A percentile compares a stretch with the other conserved stretches of the same genome.
Evolutionary conservation across 2,113 vertebrate species (phyloP).

Genomic region (Paedocypris sp.): DNA sequence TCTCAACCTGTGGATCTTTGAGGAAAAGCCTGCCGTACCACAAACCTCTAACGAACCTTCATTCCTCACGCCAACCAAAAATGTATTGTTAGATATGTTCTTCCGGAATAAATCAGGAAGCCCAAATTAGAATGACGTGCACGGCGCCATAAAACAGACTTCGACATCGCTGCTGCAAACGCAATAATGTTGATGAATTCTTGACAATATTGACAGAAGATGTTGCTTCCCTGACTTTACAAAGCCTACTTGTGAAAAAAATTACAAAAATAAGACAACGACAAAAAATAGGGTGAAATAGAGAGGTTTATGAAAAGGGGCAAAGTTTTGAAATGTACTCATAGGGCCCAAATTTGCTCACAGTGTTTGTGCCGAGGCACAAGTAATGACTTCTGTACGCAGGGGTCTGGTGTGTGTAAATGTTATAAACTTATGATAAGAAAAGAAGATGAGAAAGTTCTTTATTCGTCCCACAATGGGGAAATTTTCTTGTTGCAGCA

Average conservation of each 20-base stretch:
- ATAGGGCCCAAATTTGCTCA: too few species aligned
- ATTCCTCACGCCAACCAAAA: constrained; percentile 38
- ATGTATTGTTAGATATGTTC: constrained; percentile 30
- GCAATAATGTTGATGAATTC: constrained; percentile 22
- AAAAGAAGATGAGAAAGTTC: too few species aligned
- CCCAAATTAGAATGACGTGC: background rate
- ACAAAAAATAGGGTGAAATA: too few species aligned
- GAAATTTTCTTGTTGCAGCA: too few species aligned
- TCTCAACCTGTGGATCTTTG: constrained; percentile 46
- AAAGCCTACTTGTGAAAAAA: constrained; percentile 46
- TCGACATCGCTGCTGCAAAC: background rate
- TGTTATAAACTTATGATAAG: too few species aligned
- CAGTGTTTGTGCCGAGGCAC: too few species aligned
- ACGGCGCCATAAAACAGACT: background rate
- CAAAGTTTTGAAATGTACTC: too few species aligned
- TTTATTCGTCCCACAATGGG: too few species aligned
- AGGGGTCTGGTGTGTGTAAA: too few species aligned
- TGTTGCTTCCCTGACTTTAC: background rate
- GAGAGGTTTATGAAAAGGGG: too few species aligned
- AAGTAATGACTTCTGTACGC: too few species aligned
- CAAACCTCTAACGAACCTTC: constrained; percentile 44
- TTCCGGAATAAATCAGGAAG: constrained; percentile 3
- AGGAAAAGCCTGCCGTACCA: constrained; percentile 53
- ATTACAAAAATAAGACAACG: too few species aligned
- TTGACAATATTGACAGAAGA: background rate